Evolutionary conservation across 1,140 invertebrate genomes (phyloP).

Genomic region (Elysia chlorotica): DNA sequence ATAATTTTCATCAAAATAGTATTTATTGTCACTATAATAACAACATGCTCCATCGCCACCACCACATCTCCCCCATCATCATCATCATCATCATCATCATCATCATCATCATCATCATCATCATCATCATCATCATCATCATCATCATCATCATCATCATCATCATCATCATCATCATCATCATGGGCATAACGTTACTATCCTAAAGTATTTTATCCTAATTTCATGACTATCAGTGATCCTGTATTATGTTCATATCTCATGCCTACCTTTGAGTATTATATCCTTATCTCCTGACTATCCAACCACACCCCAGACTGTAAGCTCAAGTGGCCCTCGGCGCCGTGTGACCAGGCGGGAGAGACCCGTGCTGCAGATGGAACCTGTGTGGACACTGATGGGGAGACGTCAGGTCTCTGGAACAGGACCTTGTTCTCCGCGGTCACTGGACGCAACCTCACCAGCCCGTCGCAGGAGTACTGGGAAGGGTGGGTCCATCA

Average conservation of each 20-base stretch:
- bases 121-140: conserved; percentile 3
- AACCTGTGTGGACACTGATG: conserved; percentile 29
- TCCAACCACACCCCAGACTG: too few relatives aligned
- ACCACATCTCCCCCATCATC: too few relatives aligned
- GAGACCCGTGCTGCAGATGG: conserved; percentile 29
- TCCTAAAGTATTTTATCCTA: too few relatives aligned
- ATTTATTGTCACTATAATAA: too few relatives aligned
- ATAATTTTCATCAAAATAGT: too few relatives aligned
- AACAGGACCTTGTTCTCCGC: conserved; percentile 38
- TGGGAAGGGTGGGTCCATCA: conserved; percentile 31
- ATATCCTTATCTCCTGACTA: too few relatives aligned
- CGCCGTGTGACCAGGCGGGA: conserved; percentile 23
- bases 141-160: not conserved
- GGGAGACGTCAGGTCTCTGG: conserved; percentile 36
- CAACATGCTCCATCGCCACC: too few relatives aligned
- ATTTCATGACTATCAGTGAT: too few relatives aligned
- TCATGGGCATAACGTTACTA: too few relatives aligned
- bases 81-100: not conserved
- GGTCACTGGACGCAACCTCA: conserved; percentile 32
- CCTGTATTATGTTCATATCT: too few relatives aligned
- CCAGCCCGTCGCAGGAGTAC: conserved; percentile 45
- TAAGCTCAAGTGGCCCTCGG: conserved; percentile 38
- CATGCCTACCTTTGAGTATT: too few relatives aligned
- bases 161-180: too few relatives aligned
- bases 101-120: not conserved